Evolutionary conservation across 2,113 vertebrate species (phyloP).

Genomic region (Oxyura jamaicensis): DNA sequence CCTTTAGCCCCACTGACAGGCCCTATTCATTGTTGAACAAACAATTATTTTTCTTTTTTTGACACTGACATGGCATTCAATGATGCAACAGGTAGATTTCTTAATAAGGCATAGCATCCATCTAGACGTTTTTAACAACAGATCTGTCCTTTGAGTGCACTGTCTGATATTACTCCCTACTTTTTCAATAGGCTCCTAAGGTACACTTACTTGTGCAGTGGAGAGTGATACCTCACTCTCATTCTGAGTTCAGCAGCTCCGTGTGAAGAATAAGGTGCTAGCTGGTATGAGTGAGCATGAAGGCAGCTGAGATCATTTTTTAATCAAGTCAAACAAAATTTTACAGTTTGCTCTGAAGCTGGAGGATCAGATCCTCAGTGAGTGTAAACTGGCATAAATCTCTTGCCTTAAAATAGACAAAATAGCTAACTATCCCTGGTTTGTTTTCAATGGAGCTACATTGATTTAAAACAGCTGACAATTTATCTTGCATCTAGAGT

Average conservation of each 20-base stretch:
- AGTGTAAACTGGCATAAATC: not conserved
- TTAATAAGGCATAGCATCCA: not conserved
- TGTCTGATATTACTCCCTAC: not conserved
- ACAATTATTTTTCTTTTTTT: not conserved
- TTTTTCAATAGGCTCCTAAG: not conserved
- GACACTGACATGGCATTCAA: not conserved
- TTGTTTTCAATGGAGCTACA: conserved; percentile 49
- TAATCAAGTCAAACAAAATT: not conserved
- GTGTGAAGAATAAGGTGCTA: not conserved
- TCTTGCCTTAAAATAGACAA: conserved; percentile 33
- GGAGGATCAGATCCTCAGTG: not conserved
- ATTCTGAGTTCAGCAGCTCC: not conserved
- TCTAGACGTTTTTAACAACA: not conserved
- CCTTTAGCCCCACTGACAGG: not conserved
- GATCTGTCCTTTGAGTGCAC: not conserved
- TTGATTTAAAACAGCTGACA: conserved; percentile 64
- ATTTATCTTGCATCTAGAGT: conserved; percentile 19
- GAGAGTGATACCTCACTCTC: not conserved
- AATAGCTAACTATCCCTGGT: not conserved
- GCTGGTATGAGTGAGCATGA: not conserved
- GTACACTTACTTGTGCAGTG: not conserved
- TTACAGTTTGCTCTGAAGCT: not conserved
- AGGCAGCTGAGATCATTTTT: not conserved
- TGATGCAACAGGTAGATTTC: not conserved
- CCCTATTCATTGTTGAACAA: not conserved